Percentiles rank a stretch among this genome's conserved stretches.
Evolutionary conservation across 2,113 vertebrate species (phyloP).

Genomic region (Centropus bengalensis): DNA sequence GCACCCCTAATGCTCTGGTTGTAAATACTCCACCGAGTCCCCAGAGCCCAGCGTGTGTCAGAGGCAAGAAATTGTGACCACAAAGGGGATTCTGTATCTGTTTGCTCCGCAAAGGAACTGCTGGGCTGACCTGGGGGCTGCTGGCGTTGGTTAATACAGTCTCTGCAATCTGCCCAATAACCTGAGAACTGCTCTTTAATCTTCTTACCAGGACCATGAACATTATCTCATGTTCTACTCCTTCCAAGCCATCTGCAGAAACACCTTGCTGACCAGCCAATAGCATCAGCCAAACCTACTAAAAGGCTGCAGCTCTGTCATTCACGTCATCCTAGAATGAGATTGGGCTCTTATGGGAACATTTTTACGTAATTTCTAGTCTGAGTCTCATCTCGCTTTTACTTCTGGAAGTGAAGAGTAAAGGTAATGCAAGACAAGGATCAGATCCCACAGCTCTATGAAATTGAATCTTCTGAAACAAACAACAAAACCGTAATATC

Average conservation of each 20-base stretch:
- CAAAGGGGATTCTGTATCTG: constrained; percentile 12
- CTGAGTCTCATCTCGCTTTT: not conserved
- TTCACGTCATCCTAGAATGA: not conserved
- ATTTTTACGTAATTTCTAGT: not conserved
- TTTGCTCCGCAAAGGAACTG: constrained; percentile 36
- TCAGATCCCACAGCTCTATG: not conserved
- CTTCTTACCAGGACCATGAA: constrained; percentile 55
- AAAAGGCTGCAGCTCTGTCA: not conserved
- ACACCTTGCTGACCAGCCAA: not conserved
- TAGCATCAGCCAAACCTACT: not conserved
- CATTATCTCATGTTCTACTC: constrained; percentile 47
- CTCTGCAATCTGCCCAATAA: constrained; percentile 59
- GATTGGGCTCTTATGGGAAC: not conserved
- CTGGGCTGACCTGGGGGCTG: constrained; percentile 33
- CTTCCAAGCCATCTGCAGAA: constrained; percentile 28
- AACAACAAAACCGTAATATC: not conserved
- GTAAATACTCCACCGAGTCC: constrained; percentile 18
- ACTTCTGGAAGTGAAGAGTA: not conserved
- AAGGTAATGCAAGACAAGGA: not conserved
- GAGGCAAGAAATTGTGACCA: constrained; percentile 38
- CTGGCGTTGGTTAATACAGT: constrained; percentile 38
- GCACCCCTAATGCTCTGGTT: not conserved
- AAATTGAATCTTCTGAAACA: not conserved
- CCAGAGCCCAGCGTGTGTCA: constrained; percentile 7
- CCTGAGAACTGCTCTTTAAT: constrained; percentile 54